phyloP scores from a whole-genome alignment of 2,113 vertebrate genomes.

The Ptyas mucosa region DNA sequence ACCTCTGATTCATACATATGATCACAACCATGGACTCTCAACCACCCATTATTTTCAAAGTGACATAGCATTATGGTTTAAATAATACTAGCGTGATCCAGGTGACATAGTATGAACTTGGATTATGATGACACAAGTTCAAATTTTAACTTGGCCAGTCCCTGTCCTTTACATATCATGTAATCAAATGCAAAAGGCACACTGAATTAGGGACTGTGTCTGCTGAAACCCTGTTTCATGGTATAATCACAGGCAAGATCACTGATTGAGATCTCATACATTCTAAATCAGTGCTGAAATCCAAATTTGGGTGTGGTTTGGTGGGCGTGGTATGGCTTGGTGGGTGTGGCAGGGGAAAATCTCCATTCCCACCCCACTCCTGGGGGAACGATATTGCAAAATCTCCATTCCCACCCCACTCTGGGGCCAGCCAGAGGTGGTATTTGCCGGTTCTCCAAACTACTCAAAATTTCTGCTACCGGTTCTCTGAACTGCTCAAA shows the following conservation, averaged over 20 bases:
- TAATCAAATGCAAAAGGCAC: not conserved
- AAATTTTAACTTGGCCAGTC: not conserved
- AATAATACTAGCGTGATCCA: not conserved
- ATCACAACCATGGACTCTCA: not conserved
- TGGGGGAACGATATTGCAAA: too few species aligned
- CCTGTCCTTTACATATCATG: not conserved
- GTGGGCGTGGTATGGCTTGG: too few species aligned
- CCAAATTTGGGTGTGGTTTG: too few species aligned
- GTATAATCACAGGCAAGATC: not conserved
- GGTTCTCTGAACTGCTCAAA: too few species aligned
- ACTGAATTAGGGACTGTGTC: not conserved
- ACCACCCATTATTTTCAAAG: not conserved
- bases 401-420: too few species aligned
- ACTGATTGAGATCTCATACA: not conserved
- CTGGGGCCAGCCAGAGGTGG: too few species aligned
- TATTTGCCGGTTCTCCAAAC: too few species aligned
- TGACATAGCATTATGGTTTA: not conserved
- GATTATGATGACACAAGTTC: not conserved
- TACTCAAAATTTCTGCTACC: too few species aligned
- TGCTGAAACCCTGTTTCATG: not conserved
- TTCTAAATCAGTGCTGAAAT: not conserved
- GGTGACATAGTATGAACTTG: not conserved
- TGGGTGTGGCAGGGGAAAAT: too few species aligned
- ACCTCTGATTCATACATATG: not conserved
- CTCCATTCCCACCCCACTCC: too few species aligned